Evolutionary conservation across 2,888 invertebrate genomes (phyloP), one percentile per base, ranked within the genome.

Genomic region (Cryptocheilus praepositus): DNA sequence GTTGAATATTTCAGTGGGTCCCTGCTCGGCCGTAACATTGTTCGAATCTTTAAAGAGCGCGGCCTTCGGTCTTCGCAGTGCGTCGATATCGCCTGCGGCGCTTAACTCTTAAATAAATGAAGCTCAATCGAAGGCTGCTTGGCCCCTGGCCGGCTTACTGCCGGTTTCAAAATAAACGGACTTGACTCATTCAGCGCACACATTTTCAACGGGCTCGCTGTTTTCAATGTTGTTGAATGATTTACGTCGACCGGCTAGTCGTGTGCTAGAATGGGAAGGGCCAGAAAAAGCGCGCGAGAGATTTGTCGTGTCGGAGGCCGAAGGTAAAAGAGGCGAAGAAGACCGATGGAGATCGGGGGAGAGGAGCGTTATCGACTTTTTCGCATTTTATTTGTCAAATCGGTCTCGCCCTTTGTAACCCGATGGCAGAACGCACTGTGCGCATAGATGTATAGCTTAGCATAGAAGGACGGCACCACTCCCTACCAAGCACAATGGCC

Each of bases 81-180:
- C 49, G 49, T 19, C 49, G 16, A 19, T 19, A 49, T 19, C 49
- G 49, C 49, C 5, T 1, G 49, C 18, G 18, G 19, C 16, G 49
- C 49, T 49, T 49, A 19, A 49, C 5, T 49, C 19, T 11, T 49
- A 49, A 49, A 49, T 49, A 49, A 49, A 49, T 49, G 49, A 49
- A 19, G 49, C 49, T 49, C 36, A 4, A 15, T 49, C 49, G 49
- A 49, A 19, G 49, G 3, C 49, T 4, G n/a, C 16, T 11, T 16
- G 8, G 2, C 49, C 19, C n/a, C 5, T 49, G 49, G 18, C 13
- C 19, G 49, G 49, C 49, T 49, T 49, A 49, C n/a, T 16, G n/a
- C n/a, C 49, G 8, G 49, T 19, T 49, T 15, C 49, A 15, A 19
- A 49, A 49, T 16, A n/a, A 49, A 7, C 49, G 36, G 36, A 11